Evolutionary conservation across 2,888 invertebrate species (phyloP), one percentile per base, ranked within the genome.

Genomic region (Arrhopalites spinosus): DNA sequence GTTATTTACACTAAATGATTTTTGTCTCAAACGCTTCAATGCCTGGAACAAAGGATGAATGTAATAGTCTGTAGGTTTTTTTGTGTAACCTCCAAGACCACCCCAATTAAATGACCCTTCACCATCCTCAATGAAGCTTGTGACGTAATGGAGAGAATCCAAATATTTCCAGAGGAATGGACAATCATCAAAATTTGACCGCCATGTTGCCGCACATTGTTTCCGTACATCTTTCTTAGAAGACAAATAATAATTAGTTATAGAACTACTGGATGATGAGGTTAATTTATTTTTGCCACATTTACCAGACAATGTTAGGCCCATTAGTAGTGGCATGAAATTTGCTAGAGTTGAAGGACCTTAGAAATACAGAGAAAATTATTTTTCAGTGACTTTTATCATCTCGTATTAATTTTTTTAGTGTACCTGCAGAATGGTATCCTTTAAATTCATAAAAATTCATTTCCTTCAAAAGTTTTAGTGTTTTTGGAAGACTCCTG

Each of bases 21-120:
- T 43, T 20, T 23, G 13, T 1, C 70, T 45, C 13, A 75, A 20
- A 27, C 20, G 13, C 11, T 74, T 68, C 59, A 81, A 78, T 0
- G 90, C 89, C 17, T 91, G 91, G 13, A 91, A 82, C 76, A 92
- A 91, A 0, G 93, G 91, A 73, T 92, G 87, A 79, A 92, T 87
- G 81, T 94, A 95, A 83, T 93, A 93, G 84, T 95, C 93, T 0
- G 92, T 91, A 0, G 95, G 95, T 0, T 90, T 89, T 15, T 88
- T 85, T 5, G 87, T 86, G 83, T 94, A 95, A 0, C 92, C 92
- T 61, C 87, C 86, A 83, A 91, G 91, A 3, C 70, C 77, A n/a
- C 88, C 84, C 81, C 90, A 92, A 83, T 91, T 91, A 84, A 92
- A 93, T 0, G 93, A 93, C 0, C 84, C 83, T 0, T 90, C 87